A percentile compares a stretch with the other conserved stretches of the same genome.
phyloP scores from a whole-genome alignment of 2,888 invertebrate genomes.

The Helicoverpa assulta region DNA sequence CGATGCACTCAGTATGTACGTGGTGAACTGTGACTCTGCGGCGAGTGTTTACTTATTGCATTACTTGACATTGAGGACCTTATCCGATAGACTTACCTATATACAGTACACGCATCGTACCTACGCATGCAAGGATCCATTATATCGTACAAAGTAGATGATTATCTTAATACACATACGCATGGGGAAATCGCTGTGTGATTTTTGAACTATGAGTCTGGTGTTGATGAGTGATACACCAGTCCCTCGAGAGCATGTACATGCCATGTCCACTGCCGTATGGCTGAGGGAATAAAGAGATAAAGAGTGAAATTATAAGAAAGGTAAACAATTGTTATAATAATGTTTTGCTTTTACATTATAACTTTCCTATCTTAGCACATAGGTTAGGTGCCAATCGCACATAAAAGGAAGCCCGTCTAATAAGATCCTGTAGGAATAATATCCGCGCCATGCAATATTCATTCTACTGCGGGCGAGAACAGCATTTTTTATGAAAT shows the following conservation, averaged over 20 bases:
- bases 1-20: slow-evolving; percentile 1
- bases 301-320: too few relatives aligned
- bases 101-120: neutral
- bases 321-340: neutral
- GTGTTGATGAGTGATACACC: too few relatives aligned
- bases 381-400: slow-evolving; percentile 7
- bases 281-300: too few relatives aligned
- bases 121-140: slow-evolving; percentile 9
- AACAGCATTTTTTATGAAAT: slow-evolving; percentile 12
- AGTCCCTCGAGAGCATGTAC: too few relatives aligned
- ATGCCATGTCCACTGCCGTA: too few relatives aligned
- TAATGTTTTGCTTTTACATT: neutral
- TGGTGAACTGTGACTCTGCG: slow-evolving; percentile 8
- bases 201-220: too few relatives aligned
- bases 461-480: slow-evolving; percentile 17
- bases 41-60: slow-evolving; percentile 20
- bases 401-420: slow-evolving; percentile 36
- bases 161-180: too few relatives aligned
- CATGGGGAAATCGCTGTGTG: too few relatives aligned
- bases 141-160: too few relatives aligned
- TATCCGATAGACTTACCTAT: slow-evolving; percentile 1
- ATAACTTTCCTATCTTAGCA: neutral
- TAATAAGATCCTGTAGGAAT: slow-evolving; percentile 50
- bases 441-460: slow-evolving; percentile 47
- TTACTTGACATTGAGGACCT: slow-evolving; percentile 26